phyloP scores from a whole-genome alignment of 1,140 invertebrate species.

The Drosophila murphyi region DNA sequence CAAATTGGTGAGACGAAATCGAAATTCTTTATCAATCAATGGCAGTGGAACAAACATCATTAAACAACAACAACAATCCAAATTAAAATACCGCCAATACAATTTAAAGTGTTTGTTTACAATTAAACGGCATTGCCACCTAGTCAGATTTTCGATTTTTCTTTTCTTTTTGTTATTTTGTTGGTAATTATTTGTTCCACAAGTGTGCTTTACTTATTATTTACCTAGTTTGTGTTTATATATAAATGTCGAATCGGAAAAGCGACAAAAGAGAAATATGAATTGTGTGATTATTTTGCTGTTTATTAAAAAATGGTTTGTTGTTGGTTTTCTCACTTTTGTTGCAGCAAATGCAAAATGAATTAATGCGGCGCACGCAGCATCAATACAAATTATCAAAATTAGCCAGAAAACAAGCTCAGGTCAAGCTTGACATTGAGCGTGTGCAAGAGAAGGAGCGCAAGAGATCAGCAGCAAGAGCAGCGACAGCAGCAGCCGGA shows the following conservation, averaged over 20 bases:
- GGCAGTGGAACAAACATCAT: too few species aligned
- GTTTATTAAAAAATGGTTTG: slow-evolving; percentile 20
- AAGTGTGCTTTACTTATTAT: not conserved
- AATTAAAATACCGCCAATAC: too few species aligned
- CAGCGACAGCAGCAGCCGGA: not conserved
- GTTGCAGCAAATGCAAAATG: slow-evolving; percentile 36
- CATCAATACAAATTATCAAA: not conserved
- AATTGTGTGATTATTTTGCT: slow-evolving; percentile 6
- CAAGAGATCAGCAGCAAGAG: slow-evolving; percentile 3
- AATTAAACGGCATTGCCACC: not conserved
- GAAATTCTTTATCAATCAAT: too few species aligned
- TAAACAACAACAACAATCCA: too few species aligned
- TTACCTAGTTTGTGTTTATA: slow-evolving; percentile 11
- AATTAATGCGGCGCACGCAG: slow-evolving; percentile 31
- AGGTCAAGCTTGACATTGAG: slow-evolving; percentile 10
- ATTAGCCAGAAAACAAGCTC: slow-evolving; percentile 5
- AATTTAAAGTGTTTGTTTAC: not conserved
- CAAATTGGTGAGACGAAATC: too few species aligned
- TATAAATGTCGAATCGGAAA: not conserved
- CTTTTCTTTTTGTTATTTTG: not conserved
- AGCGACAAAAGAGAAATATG: not conserved
- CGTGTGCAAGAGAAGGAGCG: slow-evolving; percentile 7
- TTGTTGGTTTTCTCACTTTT: slow-evolving; percentile 14
- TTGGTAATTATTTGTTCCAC: not conserved
- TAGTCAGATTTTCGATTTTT: too few species aligned